Evolutionary conservation across 2,797 vertebrate species (phyloP).

Genomic region (Tokudaia muenninki): DNA sequence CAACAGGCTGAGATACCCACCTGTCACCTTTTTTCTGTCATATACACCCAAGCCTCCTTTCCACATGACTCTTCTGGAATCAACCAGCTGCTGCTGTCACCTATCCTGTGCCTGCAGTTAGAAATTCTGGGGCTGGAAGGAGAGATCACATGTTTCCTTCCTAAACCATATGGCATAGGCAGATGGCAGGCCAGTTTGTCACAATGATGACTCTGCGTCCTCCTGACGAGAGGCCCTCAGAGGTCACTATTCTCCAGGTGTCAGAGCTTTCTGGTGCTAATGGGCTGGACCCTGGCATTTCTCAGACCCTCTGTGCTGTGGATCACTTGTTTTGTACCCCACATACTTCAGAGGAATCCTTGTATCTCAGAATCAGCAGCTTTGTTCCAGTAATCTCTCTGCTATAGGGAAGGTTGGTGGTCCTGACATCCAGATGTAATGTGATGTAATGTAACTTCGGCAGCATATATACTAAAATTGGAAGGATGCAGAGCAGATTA

Average conservation of each 20-base stretch:
- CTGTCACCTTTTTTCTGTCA: background rate
- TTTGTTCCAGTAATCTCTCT: background rate
- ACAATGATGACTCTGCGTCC: background rate
- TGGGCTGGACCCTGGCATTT: background rate
- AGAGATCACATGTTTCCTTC: slow-evolving; percentile 16
- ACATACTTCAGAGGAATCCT: background rate
- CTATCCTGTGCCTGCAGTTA: background rate
- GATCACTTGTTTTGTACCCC: accelerated
- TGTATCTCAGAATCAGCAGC: background rate
- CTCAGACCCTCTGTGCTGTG: background rate
- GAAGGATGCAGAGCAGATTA: no score
- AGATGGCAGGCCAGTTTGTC: slow-evolving; percentile 14
- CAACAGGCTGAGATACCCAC: background rate
- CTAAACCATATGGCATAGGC: slow-evolving; percentile 5
- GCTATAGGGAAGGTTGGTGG: background rate
- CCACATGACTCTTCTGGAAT: background rate
- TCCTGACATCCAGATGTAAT: background rate
- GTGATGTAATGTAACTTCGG: no score
- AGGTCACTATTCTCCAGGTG: background rate
- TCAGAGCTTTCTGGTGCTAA: background rate
- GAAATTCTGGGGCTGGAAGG: background rate
- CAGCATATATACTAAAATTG: no score
- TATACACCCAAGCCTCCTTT: background rate
- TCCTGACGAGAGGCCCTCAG: background rate
- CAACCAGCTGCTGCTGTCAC: slow-evolving; percentile 46